A percentile compares a stretch with the other conserved stretches of the same genome.
Conservation (phyloP, 2,113 vertebrate genomes). For the Willisornis vidua region DNA sequence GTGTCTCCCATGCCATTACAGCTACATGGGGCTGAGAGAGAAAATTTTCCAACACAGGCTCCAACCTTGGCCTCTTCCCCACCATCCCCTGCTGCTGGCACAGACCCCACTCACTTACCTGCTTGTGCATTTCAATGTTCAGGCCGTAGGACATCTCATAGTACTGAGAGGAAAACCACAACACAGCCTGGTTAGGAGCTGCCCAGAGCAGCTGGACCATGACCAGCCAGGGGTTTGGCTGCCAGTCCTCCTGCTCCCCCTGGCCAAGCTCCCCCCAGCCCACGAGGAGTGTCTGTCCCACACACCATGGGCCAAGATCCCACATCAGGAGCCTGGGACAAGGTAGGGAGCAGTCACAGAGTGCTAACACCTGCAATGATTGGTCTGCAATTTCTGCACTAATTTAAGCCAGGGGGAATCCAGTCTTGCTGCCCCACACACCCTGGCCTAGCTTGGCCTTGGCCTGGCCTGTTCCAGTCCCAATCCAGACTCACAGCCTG, state of each 20-base stretch:
- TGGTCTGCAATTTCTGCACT: background rate
- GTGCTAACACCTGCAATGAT: background rate
- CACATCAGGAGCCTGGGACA: fast-evolving
- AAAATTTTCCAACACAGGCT: background rate
- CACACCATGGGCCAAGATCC: background rate
- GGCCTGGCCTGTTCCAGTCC: background rate
- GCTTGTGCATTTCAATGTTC: conserved; percentile 83
- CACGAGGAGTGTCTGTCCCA: background rate
- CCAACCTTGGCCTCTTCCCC: background rate
- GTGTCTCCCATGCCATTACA: fast-evolving
- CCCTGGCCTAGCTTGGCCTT: background rate
- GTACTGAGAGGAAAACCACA: conserved; percentile 67
- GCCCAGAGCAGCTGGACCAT: background rate
- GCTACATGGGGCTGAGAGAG: fast-evolving
- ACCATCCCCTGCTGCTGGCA: background rate
- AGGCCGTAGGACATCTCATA: conserved; percentile 82
- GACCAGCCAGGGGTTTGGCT: background rate
- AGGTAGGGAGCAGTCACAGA: background rate
- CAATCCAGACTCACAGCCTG: background rate
- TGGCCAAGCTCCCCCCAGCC: background rate
- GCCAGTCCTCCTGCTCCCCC: background rate
- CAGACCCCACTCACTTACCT: conserved; percentile 44
- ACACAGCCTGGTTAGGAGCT: background rate
- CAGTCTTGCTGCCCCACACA: background rate
- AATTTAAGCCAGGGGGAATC: background rate